These are phyloP conservation scores for Eristalis intricaria DNA, from an alignment of 2,888 invertebrate genomes.

Conservation along the genomic window DNA sequence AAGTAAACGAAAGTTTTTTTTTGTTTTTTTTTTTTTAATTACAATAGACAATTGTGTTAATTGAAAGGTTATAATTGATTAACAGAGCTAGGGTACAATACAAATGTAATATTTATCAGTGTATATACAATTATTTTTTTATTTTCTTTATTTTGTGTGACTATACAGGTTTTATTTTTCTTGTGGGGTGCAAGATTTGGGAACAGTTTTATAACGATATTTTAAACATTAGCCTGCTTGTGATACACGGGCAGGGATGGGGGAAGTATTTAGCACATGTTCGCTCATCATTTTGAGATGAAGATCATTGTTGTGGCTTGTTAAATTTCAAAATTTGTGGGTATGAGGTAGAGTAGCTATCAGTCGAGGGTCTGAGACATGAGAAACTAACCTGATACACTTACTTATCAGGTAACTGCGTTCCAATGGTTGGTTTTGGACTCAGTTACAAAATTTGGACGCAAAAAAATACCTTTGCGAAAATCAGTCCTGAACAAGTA, in stretches of 20 bases:
- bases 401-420: too few species aligned
- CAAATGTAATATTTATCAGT: background rate
- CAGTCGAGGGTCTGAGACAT: too few species aligned
- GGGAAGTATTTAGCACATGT: background rate
- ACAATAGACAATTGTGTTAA: slow-evolving; percentile 32
- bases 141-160: background rate
- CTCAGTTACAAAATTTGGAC: too few species aligned
- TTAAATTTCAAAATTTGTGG: background rate
- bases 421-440: too few species aligned
- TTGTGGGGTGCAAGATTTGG: background rate
- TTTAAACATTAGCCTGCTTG: background rate
- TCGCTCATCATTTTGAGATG: background rate
- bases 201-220: background rate
- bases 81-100: background rate
- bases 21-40: slow-evolving; percentile 40
- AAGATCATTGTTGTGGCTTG: background rate
- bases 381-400: too few species aligned
- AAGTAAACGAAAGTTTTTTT: slow-evolving; percentile 55
- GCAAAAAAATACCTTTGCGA: too few species aligned
- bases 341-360: background rate
- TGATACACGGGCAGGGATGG: background rate
- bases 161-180: background rate
- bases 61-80: background rate
- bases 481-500: too few species aligned
- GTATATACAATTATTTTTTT: background rate